A percentile compares a stretch with the other conserved stretches of the same genome.
Evolutionary conservation across 2,797 vertebrate genomes (phyloP).

Genomic region (Pseudopleuronectes americanus): DNA sequence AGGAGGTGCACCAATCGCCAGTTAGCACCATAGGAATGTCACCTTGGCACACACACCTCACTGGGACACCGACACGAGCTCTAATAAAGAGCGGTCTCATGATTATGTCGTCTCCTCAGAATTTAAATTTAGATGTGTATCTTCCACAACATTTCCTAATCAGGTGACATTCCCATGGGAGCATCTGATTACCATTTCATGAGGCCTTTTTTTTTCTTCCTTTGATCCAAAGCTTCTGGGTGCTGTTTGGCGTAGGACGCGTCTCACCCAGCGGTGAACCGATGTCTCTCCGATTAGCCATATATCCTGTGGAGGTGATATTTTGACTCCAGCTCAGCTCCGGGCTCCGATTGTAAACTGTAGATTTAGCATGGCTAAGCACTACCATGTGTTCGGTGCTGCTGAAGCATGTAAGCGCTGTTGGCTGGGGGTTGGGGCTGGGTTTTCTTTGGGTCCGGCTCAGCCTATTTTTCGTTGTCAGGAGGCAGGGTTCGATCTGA

Average conservation of each 20-base stretch:
- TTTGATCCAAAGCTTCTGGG: slow-evolving; percentile 36
- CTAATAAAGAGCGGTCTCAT: slow-evolving; percentile 13
- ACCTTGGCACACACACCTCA: slow-evolving; percentile 58
- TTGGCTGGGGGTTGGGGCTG: slow-evolving; percentile 41
- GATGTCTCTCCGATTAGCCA: slow-evolving; percentile 58
- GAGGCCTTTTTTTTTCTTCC: slow-evolving; percentile 4
- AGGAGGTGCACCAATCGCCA: slow-evolving; percentile 42
- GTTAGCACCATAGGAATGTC: slow-evolving; percentile 71
- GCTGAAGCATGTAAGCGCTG: slow-evolving; percentile 73
- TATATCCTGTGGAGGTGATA: slow-evolving; percentile 71
- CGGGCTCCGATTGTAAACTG: slow-evolving; percentile 67
- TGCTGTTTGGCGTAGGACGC: not conserved
- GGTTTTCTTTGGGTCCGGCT: slow-evolving; percentile 50
- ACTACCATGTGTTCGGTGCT: slow-evolving; percentile 77
- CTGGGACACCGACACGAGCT: slow-evolving; percentile 5
- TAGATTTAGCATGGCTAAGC: slow-evolving; percentile 77
- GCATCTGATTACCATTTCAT: slow-evolving; percentile 22
- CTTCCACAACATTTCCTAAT: slow-evolving; percentile 22
- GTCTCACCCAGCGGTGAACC: slow-evolving; percentile 43
- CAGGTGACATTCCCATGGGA: slow-evolving; percentile 30
- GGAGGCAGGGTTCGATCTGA: slow-evolving; percentile 64
- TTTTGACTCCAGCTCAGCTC: slow-evolving; percentile 68
- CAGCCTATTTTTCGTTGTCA: slow-evolving; percentile 67
- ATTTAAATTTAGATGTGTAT: slow-evolving; percentile 32
- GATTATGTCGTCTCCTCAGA: slow-evolving; percentile 6